Conservation (phyloP, 2,888 invertebrate genomes). For the Caenorhabditis panamensis region DNA sequence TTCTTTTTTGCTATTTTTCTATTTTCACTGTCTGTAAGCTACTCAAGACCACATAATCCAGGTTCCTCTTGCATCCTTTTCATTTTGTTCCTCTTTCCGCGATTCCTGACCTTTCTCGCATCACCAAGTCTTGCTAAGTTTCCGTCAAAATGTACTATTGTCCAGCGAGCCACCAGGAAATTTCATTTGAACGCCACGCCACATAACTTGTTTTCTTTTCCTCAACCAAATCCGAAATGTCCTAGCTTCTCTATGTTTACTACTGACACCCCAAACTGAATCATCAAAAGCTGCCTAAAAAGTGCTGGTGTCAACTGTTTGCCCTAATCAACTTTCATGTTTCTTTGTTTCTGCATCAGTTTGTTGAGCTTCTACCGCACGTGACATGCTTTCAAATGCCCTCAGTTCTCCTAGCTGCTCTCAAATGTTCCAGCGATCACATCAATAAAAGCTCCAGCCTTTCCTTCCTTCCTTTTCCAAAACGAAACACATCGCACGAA, state of each 20-base stretch:
- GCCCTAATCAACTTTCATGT: not conserved
- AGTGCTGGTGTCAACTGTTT: not conserved
- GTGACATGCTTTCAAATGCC: not conserved
- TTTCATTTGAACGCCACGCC: constrained; percentile 45
- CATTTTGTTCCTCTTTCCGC: not conserved
- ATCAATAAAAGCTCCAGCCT: constrained; percentile 42
- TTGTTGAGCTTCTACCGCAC: not conserved
- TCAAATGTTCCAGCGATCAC: constrained; percentile 28
- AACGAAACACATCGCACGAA: constrained; percentile 18
- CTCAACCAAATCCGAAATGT: constrained; percentile 6
- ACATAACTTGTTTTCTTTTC: constrained; percentile 16
- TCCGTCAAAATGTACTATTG: constrained; percentile 28
- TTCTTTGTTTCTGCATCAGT: constrained; percentile 14
- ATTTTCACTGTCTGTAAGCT: no score
- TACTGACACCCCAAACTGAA: not conserved
- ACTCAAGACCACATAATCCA: no score
- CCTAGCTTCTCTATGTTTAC: constrained; percentile 29
- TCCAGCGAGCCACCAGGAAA: constrained; percentile 24
- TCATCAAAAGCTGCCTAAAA: not conserved
- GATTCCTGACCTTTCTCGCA: constrained; percentile 17
- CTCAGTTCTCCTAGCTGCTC: not conserved
- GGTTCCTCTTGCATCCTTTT: not conserved
- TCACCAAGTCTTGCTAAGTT: not conserved
- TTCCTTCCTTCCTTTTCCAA: not conserved
- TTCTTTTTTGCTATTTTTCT: constrained; percentile 5